Percentiles rank a stretch among this genome's conserved stretches.
Evolutionary conservation across 92 coral and sea anemone species (phyloP).

Genomic region (Isaurus tuberculatus): DNA sequence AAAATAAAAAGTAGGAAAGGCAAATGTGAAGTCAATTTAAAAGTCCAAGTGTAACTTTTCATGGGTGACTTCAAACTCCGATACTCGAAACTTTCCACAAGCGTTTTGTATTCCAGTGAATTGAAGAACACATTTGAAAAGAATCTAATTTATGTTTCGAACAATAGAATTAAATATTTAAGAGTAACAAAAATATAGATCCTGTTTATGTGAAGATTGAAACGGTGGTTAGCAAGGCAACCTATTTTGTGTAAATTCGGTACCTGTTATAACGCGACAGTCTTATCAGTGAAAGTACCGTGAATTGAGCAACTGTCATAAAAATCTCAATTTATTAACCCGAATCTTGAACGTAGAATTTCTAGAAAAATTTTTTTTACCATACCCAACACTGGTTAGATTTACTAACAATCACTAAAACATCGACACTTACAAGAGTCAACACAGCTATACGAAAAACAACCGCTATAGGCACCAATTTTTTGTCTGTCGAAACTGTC

Average conservation of each 20-base stretch:
- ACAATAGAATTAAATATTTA: slow-evolving; percentile 39
- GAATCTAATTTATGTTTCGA: neutral
- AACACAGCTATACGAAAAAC: too few species aligned
- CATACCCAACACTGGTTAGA: too few species aligned
- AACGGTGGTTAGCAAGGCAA: slow-evolving; percentile 27
- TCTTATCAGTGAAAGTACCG: neutral
- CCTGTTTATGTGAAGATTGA: neutral
- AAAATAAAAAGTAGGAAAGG: neutral
- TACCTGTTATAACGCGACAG: neutral
- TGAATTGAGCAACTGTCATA: too few species aligned
- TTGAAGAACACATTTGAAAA: neutral
- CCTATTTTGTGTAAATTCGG: neutral
- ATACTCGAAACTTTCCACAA: neutral
- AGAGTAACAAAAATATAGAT: slow-evolving; percentile 2
- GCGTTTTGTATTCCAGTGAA: neutral
- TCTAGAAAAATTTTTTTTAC: too few species aligned
- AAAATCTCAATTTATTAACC: too few species aligned
- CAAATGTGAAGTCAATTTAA: neutral
- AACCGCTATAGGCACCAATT: too few species aligned
- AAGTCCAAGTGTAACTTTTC: neutral
- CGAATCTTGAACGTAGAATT: too few species aligned
- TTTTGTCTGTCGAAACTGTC: too few species aligned
- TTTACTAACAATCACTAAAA: too few species aligned
- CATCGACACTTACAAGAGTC: too few species aligned
- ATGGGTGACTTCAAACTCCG: slow-evolving; percentile 22